phyloP scores from a whole-genome alignment of 2,888 invertebrate species.

The Pheosia tremula region DNA sequence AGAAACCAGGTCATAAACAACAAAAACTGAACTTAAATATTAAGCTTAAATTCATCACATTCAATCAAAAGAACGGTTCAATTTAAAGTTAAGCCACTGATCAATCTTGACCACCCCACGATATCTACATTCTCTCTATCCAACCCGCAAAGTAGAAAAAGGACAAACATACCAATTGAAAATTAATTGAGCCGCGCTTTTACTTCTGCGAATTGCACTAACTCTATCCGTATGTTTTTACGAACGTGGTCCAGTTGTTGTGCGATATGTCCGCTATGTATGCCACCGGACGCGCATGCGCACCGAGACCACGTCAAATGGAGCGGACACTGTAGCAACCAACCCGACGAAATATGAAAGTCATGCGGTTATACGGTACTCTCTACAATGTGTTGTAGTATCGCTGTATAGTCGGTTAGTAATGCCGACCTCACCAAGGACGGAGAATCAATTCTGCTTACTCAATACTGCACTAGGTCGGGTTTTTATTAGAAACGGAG shows the following conservation, averaged over 20 bases:
- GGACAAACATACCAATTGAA: slow-evolving; percentile 27
- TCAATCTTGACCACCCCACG: not conserved
- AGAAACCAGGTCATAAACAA: no score
- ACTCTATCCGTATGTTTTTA: slow-evolving; percentile 73
- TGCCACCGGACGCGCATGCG: slow-evolving; percentile 77
- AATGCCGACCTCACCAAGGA: slow-evolving; percentile 77
- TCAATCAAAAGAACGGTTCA: not conserved
- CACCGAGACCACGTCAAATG: slow-evolving; percentile 68
- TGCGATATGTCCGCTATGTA: slow-evolving; percentile 82
- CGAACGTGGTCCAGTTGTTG: slow-evolving; percentile 73
- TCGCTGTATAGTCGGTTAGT: slow-evolving; percentile 42
- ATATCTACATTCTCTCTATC: slow-evolving; percentile 1
- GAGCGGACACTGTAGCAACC: slow-evolving; percentile 70
- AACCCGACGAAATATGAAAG: slow-evolving; percentile 57
- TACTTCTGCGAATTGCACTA: slow-evolving; percentile 44
- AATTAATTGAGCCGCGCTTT: slow-evolving; percentile 37
- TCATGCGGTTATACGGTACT: slow-evolving; percentile 20
- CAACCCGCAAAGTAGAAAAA: slow-evolving; percentile 10
- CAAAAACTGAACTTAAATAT: no score
- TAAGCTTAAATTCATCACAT: not conserved
- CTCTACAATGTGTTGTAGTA: slow-evolving; percentile 11
- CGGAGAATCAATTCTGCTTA: slow-evolving; percentile 76
- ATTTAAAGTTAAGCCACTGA: not conserved
- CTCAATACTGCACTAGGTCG: slow-evolving; percentile 67
- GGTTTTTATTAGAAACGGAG: slow-evolving; percentile 70